phyloP scores from a whole-genome alignment of 2,797 vertebrate genomes.

The Sciurus carolinensis region DNA sequence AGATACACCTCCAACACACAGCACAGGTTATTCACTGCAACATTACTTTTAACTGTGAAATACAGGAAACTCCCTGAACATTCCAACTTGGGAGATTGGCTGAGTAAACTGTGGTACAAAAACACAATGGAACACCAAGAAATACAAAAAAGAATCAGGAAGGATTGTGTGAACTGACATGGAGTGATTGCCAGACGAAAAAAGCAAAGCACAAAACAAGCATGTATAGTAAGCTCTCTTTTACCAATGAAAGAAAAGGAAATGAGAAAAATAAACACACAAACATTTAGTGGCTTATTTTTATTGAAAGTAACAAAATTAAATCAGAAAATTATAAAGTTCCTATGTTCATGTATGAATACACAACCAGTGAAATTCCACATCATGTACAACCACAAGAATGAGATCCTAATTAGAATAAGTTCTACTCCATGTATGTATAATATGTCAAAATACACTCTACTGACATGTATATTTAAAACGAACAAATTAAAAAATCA shows the following conservation, averaged over 20 bases:
- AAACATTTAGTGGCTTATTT: neutral
- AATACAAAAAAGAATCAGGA: neutral
- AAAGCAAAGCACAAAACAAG: neutral
- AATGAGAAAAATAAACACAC: conserved; percentile 4
- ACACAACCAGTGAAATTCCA: no score
- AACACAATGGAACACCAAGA: neutral
- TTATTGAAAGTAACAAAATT: neutral
- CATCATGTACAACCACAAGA: no score
- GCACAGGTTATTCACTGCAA: neutral
- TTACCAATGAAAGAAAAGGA: neutral
- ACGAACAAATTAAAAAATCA: neutral
- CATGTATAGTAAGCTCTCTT: neutral
- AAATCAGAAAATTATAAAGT: neutral
- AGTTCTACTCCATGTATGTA: no score
- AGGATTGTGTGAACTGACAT: neutral
- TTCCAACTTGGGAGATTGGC: neutral
- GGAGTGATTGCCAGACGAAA: neutral
- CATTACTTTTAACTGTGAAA: conserved; percentile 4
- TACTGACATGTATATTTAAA: no score
- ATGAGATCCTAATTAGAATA: no score
- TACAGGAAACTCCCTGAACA: neutral
- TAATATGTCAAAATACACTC: no score
- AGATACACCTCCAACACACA: neutral
- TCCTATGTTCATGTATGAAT: no score
- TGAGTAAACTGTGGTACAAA: neutral